A percentile compares a stretch with the other conserved stretches of the same genome.
phyloP scores from a whole-genome alignment of 2,888 invertebrate genomes.

The Rambutsinella grinnellia region DNA sequence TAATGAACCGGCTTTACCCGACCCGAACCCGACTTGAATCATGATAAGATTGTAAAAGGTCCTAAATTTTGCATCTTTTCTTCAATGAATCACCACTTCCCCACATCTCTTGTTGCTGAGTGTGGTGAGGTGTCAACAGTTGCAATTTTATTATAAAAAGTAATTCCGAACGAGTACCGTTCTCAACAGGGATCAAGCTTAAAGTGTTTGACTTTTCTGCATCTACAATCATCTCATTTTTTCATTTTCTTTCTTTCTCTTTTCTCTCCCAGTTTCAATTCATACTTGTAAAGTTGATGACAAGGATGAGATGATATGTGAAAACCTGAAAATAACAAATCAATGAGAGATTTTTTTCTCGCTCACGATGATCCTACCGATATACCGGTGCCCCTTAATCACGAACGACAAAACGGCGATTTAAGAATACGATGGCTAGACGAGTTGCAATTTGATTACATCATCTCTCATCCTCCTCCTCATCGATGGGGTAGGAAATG shows the following conservation, averaged over 20 bases:
- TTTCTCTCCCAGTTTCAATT: too few relatives aligned
- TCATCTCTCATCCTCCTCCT: background rate
- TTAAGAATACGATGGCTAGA: background rate
- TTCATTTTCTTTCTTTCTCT: background rate
- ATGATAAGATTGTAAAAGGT: too few relatives aligned
- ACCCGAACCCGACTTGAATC: too few relatives aligned
- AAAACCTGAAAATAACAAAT: background rate
- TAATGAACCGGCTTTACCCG: too few relatives aligned
- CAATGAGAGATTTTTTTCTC: background rate
- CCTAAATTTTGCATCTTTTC: background rate
- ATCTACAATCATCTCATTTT: background rate
- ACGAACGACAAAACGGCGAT: background rate
- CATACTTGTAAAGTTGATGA: too few relatives aligned
- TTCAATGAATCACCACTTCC: background rate
- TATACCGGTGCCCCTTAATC: background rate
- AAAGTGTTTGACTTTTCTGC: background rate
- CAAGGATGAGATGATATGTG: background rate
- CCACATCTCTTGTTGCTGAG: background rate
- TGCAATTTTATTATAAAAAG: background rate
- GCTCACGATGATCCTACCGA: background rate
- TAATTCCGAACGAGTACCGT: background rate
- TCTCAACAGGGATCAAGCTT: background rate
- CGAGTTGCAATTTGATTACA: slow-evolving; percentile 7
- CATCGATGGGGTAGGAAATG: background rate
- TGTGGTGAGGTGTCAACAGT: background rate